Conservation (phyloP, 1,140 invertebrate genomes). For the Drosophila subobscura region DNA sequence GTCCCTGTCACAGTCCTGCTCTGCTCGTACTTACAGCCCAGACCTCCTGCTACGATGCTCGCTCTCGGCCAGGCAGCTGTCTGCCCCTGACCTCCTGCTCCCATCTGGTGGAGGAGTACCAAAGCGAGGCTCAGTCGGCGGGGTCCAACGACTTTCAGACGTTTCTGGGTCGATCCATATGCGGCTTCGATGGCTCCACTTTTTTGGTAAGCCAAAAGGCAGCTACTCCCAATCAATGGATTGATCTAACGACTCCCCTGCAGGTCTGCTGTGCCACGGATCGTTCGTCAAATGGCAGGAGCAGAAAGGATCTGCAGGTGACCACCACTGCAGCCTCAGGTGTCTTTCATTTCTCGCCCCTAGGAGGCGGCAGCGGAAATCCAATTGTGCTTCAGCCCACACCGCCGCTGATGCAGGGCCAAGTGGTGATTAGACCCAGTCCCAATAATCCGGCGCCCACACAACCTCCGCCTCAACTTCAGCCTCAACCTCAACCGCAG, state of each 20-base stretch:
- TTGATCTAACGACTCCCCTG: too few species aligned
- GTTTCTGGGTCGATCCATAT: slow-evolving; percentile 85
- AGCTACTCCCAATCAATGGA: not conserved
- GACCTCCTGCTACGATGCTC: slow-evolving; percentile 75
- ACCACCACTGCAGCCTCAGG: slow-evolving; percentile 19
- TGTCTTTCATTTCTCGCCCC: slow-evolving; percentile 51
- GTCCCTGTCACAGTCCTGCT: slow-evolving; percentile 22
- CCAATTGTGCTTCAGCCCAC: slow-evolving; percentile 62
- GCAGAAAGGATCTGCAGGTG: slow-evolving; percentile 49
- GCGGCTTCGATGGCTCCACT: slow-evolving; percentile 84
- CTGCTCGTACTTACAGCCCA: slow-evolving; percentile 62
- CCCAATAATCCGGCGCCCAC: not conserved
- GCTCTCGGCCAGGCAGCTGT: slow-evolving; percentile 83
- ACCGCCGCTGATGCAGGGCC: slow-evolving; percentile 45
- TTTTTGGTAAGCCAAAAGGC: slow-evolving; percentile 76
- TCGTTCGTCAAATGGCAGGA: slow-evolving; percentile 27
- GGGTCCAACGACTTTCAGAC: slow-evolving; percentile 52
- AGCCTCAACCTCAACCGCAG: not conserved
- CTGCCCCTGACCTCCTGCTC: slow-evolving; percentile 84
- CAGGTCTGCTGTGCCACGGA: slow-evolving; percentile 59
- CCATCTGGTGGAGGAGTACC: slow-evolving; percentile 80
- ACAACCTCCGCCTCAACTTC: not conserved
- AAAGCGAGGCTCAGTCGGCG: slow-evolving; percentile 61
- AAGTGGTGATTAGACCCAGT: slow-evolving; percentile 12
- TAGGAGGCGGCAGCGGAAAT: slow-evolving; percentile 25